Evolutionary conservation across 2,113 vertebrate species (phyloP).

Genomic region (Alethe diademata): DNA sequence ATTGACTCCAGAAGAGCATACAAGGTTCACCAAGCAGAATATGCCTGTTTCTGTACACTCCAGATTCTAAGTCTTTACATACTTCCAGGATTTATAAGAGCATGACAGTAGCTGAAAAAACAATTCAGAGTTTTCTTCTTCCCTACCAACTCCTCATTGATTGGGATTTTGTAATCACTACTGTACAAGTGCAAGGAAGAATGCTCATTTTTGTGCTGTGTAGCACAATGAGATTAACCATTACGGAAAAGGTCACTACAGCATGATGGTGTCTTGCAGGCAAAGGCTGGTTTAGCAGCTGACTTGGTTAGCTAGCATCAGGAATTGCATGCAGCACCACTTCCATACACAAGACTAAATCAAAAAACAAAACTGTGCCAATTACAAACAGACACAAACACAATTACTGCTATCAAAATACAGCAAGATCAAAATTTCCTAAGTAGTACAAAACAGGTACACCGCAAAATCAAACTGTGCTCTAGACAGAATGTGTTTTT

Average conservation of each 20-base stretch:
- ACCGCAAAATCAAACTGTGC: background rate
- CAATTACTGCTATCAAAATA: background rate
- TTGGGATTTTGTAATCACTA: background rate
- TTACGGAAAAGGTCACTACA: background rate
- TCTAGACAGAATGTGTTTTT: background rate
- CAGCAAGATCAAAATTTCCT: background rate
- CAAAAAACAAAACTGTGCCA: background rate
- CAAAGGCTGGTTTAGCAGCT: background rate
- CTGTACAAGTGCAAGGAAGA: background rate
- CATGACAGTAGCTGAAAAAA: background rate
- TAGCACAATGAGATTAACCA: background rate
- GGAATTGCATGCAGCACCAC: background rate
- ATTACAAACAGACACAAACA: background rate
- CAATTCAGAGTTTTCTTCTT: background rate
- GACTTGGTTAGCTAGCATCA: background rate
- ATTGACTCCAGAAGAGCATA: background rate
- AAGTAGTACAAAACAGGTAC: background rate
- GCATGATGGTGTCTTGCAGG: background rate
- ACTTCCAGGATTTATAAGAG: background rate
- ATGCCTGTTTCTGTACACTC: background rate
- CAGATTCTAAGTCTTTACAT: background rate
- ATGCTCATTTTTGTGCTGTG: background rate
- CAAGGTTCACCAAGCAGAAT: background rate
- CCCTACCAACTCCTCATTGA: background rate
- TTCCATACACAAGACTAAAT: background rate